Base-by-base conservation (phyloP, 2,888 invertebrate genomes). In the Athetis lepigone region DNA sequence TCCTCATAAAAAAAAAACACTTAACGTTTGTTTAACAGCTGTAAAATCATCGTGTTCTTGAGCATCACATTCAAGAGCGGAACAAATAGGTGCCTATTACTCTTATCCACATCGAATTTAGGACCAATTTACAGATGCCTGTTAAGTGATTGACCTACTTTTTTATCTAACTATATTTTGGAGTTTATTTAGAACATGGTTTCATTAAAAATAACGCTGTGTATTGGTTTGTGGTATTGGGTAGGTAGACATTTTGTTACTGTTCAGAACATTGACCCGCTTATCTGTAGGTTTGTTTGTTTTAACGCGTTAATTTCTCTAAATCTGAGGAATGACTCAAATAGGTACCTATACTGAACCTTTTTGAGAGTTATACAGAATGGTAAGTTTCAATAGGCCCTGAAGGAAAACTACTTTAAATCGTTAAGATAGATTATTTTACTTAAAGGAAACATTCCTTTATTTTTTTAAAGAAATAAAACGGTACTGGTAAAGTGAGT, bases 121-220 rank as follows among this genome's bases (percentile, higher is more conserved):
- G 71, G 66, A 75, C 55, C 70, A 70, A 75, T 79, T 74, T 68
- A 76, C 79, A 80, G 73, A 77, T 77, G 81, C 59, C 62, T 63
- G 81, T 70, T 81, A 80, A 84, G 79, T 81, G 76, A 79, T 64
- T 67, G 82, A 77, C 80, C 80, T 63, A 70, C 39, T 73, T 78
- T 67, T 70, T 72, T 77, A 74, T 83, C 80, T 77, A 70, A 70
- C 75, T 72, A 80, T 77, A 79, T 79, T 84, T 82, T 77, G 72
- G 72, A 60, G 58, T 66, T 69, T 40, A 45, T 61, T 69, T 52
- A 59, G 50, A 69, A 56, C 46, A 59, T 4, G 4, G 40, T 54
- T 61, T 36, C 57, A 49, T 21, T 49, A 43, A 46, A 60, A 47
- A 51, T 21, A 29, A 55, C 33, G 13, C 33, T 0, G 13, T 13